A percentile compares a stretch with the other conserved stretches of the same genome.
These are phyloP conservation scores for Nysson spinosus DNA, from an alignment of 2,888 invertebrate species.

Conservation along the genomic window DNA sequence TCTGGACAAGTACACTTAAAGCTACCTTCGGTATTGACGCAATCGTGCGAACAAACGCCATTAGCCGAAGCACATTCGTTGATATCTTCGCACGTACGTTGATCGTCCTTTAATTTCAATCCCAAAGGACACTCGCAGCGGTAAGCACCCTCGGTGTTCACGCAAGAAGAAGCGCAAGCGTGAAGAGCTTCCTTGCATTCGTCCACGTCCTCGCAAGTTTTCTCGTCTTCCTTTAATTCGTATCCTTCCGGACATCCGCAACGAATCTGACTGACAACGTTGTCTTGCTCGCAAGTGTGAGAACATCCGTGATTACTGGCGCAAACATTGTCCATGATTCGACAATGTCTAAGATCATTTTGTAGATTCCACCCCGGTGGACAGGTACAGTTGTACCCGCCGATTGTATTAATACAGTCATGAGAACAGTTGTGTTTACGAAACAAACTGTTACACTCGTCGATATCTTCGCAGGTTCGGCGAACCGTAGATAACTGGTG, in stretches of 20 bases:
- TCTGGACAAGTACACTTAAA: slow-evolving; percentile 78
- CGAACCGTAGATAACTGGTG: slow-evolving; percentile 65
- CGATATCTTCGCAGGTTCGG: slow-evolving; percentile 74
- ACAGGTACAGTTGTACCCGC: slow-evolving; percentile 79
- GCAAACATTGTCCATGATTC: slow-evolving; percentile 66
- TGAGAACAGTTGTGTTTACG: slow-evolving; percentile 68
- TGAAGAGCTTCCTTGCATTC: slow-evolving; percentile 73
- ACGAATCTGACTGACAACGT: slow-evolving; percentile 73
- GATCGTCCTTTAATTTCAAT: slow-evolving; percentile 67
- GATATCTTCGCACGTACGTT: slow-evolving; percentile 72
- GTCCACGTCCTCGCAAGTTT: slow-evolving; percentile 74
- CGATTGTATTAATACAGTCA: slow-evolving; percentile 78
- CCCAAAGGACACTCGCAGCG: slow-evolving; percentile 80
- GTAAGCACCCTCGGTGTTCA: slow-evolving; percentile 79
- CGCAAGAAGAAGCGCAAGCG: slow-evolving; percentile 80
- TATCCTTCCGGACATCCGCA: slow-evolving; percentile 79
- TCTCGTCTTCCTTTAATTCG: slow-evolving; percentile 74
- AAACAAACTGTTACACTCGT: slow-evolving; percentile 77
- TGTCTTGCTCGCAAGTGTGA: slow-evolving; percentile 70
- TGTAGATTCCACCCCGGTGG: slow-evolving; percentile 73
- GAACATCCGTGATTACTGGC: slow-evolving; percentile 71
- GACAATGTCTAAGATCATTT: slow-evolving; percentile 67
- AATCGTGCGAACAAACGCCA: slow-evolving; percentile 70
- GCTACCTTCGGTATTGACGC: slow-evolving; percentile 79
- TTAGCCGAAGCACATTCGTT: slow-evolving; percentile 71